Evolutionary conservation across 2,797 vertebrate species (phyloP).

Genomic region (Anguilla megastoma): DNA sequence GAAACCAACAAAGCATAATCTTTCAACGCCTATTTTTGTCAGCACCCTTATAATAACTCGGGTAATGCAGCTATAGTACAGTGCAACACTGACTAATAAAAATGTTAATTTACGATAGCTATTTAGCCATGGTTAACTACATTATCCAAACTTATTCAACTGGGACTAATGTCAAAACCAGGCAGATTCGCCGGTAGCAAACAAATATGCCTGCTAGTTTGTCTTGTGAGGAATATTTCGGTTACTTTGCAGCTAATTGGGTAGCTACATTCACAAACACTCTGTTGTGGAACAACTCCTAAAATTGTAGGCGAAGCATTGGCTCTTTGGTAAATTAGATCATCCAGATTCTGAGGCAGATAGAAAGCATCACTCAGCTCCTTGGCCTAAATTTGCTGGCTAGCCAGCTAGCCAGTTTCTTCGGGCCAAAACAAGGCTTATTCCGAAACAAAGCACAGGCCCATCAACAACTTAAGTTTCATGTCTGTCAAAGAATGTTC

Average conservation of each 20-base stretch:
- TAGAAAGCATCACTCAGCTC: background rate
- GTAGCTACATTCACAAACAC: background rate
- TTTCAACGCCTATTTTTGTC: no score
- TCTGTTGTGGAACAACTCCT: background rate
- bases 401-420: background rate
- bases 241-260: background rate
- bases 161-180: background rate
- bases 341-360: background rate
- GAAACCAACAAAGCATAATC: no score
- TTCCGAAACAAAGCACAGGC: constrained; percentile 25
- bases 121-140: background rate
- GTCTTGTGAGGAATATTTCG: background rate
- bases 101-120: background rate
- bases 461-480: background rate
- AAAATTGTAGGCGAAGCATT: background rate
- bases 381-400: constrained; percentile 17
- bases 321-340: background rate
- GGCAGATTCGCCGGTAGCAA: background rate
- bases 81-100: background rate
- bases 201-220: background rate
- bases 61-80: no score
- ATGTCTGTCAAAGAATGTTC: constrained; percentile 16
- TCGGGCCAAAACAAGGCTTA: constrained; percentile 13
- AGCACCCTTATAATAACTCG: no score
- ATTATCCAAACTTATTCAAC: background rate